Percentiles rank a stretch among this genome's conserved stretches.
phyloP scores from a whole-genome alignment of 2,113 vertebrate species.

The Megaceryle maxima region DNA sequence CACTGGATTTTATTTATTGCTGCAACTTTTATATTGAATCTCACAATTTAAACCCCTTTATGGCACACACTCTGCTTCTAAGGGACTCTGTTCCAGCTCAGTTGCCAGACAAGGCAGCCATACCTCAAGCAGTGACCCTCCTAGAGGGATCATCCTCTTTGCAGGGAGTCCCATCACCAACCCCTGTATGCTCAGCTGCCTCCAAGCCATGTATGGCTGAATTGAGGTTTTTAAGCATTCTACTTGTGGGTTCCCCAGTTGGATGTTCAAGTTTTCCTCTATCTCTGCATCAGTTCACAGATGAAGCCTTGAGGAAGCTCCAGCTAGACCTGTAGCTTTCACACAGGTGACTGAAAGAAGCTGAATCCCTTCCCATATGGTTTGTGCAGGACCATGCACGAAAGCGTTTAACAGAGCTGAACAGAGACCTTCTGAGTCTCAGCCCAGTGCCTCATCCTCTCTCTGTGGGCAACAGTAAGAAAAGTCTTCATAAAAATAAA shows the following conservation, averaged over 20 bases:
- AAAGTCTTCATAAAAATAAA: background rate
- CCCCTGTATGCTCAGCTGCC: fast-evolving
- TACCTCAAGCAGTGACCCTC: background rate
- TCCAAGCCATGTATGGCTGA: fast-evolving
- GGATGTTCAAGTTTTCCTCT: background rate
- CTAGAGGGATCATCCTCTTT: background rate
- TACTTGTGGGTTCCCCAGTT: background rate
- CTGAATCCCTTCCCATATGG: background rate
- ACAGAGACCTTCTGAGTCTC: background rate
- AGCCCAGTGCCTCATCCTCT: background rate
- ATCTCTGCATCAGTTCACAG: background rate
- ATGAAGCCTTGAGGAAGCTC: background rate
- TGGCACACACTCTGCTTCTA: background rate
- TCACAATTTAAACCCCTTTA: background rate
- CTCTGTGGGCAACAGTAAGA: background rate
- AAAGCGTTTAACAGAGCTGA: background rate
- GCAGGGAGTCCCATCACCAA: background rate
- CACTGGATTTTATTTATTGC: background rate
- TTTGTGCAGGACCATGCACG: background rate
- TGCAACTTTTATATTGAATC: background rate
- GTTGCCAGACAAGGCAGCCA: background rate
- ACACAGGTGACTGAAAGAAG: background rate
- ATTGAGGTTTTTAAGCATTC: fast-evolving
- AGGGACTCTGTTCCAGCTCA: background rate
- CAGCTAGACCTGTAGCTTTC: background rate